Evolutionary conservation across 1,140 invertebrate species (phyloP), one percentile per base, ranked within the genome.

Genomic region (Tetragnatha versicolor): DNA sequence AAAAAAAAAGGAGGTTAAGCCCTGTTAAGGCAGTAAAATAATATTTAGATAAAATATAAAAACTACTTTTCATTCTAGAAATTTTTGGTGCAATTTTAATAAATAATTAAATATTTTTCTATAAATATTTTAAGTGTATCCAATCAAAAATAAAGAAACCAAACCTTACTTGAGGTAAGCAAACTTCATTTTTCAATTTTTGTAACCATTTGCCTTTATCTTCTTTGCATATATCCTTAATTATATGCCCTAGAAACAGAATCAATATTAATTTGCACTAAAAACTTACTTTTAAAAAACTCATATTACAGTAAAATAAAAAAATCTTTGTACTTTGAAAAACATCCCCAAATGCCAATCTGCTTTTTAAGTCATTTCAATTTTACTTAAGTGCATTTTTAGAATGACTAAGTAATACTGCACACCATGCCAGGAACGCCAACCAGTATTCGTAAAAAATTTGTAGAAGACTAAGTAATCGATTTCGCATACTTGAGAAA

Each of bases 201-300:
- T 81, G 79, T 6, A 88, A 76, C 22, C 89, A 85, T 31, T 85
- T 83, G 22, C 85, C 86, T 4, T 82, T 77, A 39, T 88, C 85
- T 27, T 88, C 86, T 60, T 85, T 85, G 22, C 85, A 85, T 58
- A 89, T 85, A 29, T 85, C 84, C 35, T 86, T 82, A 22, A 90
- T 82, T 2, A 89, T 82, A 79, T 90, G 88, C 61, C 87, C 88
- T 89, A 81, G 51, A 84, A 82, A 55, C 65, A 79, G n/a, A 51
- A 79, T 69, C 29, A 63, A 51, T 60, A 60, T 31, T 31, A 60
- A 60, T n/a, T n/a, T n/a, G n/a, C n/a, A n/a, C n/a, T n/a, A n/a
- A n/a, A n/a, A n/a, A n/a, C n/a, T n/a, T n/a, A n/a, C n/a, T n/a
- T n/a, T n/a, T n/a, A n/a, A n/a, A n/a, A n/a, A n/a, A n/a, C n/a